Percentiles rank a stretch among this genome's conserved stretches.
Conservation (phyloP, 2,888 invertebrate species). For the Cecidostiba fungosa region DNA sequence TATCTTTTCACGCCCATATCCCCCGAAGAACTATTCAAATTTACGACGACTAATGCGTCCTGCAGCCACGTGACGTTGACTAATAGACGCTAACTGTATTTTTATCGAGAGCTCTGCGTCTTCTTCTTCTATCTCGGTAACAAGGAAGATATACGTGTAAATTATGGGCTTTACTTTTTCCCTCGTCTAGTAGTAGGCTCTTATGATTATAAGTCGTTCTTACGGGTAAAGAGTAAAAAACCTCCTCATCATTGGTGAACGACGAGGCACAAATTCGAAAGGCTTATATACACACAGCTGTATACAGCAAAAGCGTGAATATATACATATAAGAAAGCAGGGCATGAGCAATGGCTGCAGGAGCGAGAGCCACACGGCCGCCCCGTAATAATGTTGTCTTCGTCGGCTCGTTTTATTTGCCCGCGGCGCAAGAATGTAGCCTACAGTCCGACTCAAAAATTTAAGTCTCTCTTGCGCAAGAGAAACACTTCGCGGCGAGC, state of each 20-base stretch:
- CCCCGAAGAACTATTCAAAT: slow-evolving; percentile 41
- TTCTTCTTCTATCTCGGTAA: slow-evolving; percentile 6
- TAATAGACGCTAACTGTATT: slow-evolving; percentile 41
- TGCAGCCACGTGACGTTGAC: slow-evolving; percentile 26
- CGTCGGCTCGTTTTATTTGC: slow-evolving; percentile 79
- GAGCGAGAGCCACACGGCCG: slow-evolving; percentile 60
- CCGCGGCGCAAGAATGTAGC: slow-evolving; percentile 79
- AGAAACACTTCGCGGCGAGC: background rate
- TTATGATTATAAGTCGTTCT: background rate
- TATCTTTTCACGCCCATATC: slow-evolving; percentile 33
- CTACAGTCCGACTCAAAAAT: slow-evolving; percentile 79
- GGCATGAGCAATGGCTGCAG: slow-evolving; percentile 79
- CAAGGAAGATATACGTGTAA: slow-evolving; percentile 30
- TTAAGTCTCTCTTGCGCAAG: slow-evolving; percentile 75
- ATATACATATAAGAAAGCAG: slow-evolving; percentile 76
- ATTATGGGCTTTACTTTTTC: slow-evolving; percentile 27
- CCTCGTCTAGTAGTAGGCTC: background rate
- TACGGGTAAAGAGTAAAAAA: background rate
- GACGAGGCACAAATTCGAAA: background rate
- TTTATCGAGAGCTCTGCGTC: background rate
- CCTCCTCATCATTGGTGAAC: background rate
- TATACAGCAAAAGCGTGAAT: slow-evolving; percentile 5
- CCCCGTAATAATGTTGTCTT: slow-evolving; percentile 80
- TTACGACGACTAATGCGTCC: slow-evolving; percentile 12
- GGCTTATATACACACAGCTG: background rate